Evolutionary conservation across 2,113 vertebrate species (phyloP).

Genomic region (Lasiurus cinereus): DNA sequence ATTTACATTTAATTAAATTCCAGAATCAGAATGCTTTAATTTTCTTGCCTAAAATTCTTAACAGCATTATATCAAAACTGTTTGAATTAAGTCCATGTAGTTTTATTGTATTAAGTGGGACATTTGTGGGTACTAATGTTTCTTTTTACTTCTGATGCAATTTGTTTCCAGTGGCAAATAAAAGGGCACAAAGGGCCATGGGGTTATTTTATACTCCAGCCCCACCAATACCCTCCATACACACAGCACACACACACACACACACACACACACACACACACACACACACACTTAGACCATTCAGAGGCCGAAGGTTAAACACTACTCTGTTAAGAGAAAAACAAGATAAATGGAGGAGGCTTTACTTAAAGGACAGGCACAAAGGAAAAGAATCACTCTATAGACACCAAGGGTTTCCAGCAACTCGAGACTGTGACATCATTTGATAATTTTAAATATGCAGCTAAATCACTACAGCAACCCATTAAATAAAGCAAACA

Average conservation of each 20-base stretch:
- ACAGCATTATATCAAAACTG: neutral
- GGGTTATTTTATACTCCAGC: neutral
- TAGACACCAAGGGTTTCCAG: neutral
- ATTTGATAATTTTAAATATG: constrained; percentile 13
- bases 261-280: too few species aligned
- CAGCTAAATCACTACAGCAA: neutral
- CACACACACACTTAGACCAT: neutral
- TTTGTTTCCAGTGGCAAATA: constrained; percentile 41
- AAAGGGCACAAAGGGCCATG: neutral
- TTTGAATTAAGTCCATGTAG: constrained; percentile 16
- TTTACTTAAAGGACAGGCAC: neutral
- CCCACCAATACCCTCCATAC: neutral
- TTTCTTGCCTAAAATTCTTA: constrained; percentile 62
- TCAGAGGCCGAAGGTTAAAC: neutral
- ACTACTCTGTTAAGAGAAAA: neutral
- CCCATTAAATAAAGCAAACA: constrained; percentile 14
- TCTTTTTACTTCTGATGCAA: neutral
- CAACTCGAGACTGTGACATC: neutral
- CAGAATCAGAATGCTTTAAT: constrained; percentile 61
- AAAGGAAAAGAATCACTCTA: neutral
- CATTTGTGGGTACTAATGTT: neutral
- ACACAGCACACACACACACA: neutral
- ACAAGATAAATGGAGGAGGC: neutral
- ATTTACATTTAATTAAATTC: constrained; percentile 26
- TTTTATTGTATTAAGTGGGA: neutral